Evolutionary conservation across 2,113 vertebrate genomes (phyloP), one percentile per base, ranked within the genome.

Genomic region (Ptilonorhynchus violaceus): DNA sequence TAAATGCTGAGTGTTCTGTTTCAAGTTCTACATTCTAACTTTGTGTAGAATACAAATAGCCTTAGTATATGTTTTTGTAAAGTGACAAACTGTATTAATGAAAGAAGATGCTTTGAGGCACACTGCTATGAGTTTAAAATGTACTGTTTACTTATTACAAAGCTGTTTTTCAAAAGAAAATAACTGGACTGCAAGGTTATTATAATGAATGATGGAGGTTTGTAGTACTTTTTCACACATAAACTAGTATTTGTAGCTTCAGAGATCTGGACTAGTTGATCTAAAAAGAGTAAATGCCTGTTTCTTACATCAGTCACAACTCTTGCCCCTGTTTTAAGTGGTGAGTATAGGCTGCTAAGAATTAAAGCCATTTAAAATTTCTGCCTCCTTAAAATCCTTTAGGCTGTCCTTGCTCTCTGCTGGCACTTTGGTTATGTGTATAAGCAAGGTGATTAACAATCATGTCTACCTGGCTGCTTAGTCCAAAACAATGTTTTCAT

Each of bases 1-100:
- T 94, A 92, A 95, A 96, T 59, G 60, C 70, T 96, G 77, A 94
- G 90, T 92, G 75, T 93, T 96, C 80, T 89, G 69, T 96, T 97
- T 96, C 89, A 93, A 92, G 68, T 77, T 56, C 39, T 92, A 46
- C 67, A 84, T 97, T 95, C 63, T 96, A 70, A 28, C 80, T 88
- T 92, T 92, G 33, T 92, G 68, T 73, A 59, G 28, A 93, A 70
- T 86, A 94, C 82, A 90, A 92, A 89, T 88, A 88, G 25, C 70
- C 30, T 78, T 88, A 79, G 72, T 83, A 66, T 70, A 42, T 79
- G 42, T 83, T 89, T 92, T 93, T 63, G 37, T 93, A 73, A 96
- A 93, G 91, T 90, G 78, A 76, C 47, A 88, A 82, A 44, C 56
- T 20, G 6, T 91, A 76, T 66, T 92, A 88, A 94, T 91, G 72